Evolutionary conservation across 2,888 invertebrate genomes (phyloP).

Genomic region (Priapulus caudatus): DNA sequence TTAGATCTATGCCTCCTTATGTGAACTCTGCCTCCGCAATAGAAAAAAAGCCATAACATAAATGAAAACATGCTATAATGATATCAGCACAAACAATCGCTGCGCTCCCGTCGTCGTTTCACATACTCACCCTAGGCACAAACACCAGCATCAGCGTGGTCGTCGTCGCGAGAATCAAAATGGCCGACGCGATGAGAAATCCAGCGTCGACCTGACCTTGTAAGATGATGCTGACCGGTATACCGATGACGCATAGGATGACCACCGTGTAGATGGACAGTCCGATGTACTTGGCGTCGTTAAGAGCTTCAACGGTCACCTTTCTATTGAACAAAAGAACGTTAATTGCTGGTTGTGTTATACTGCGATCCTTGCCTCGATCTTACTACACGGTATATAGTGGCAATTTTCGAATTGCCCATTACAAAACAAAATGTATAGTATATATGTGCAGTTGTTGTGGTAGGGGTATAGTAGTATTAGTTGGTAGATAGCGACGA

Average conservation of each 20-base stretch:
- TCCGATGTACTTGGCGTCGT: slow-evolving; percentile 37
- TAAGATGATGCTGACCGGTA: too few relatives aligned
- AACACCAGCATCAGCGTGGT: slow-evolving; percentile 34
- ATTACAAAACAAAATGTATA: slow-evolving; percentile 30
- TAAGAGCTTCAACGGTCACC: slow-evolving; percentile 35
- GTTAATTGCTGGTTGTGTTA: slow-evolving; percentile 35
- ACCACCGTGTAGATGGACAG: slow-evolving; percentile 35
- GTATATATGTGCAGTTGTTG: slow-evolving; percentile 29
- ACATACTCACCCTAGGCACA: slow-evolving; percentile 36
- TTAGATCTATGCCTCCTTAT: too few relatives aligned
- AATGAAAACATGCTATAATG: too few relatives aligned
- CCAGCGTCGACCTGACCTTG: slow-evolving; percentile 16
- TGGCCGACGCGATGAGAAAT: slow-evolving; percentile 27
- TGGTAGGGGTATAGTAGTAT: too few relatives aligned
- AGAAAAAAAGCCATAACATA: too few relatives aligned
- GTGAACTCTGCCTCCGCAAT: too few relatives aligned
- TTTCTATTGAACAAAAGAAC: slow-evolving; percentile 36
- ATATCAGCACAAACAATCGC: too few relatives aligned
- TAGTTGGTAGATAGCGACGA: too few relatives aligned
- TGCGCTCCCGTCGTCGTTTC: too few relatives aligned
- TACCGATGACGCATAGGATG: slow-evolving; percentile 32
- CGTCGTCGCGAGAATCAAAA: slow-evolving; percentile 34
- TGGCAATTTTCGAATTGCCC: slow-evolving; percentile 33
- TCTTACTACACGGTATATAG: slow-evolving; percentile 32
- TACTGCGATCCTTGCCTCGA: slow-evolving; percentile 34